These are phyloP conservation scores for Formicarius rufipectus DNA, from an alignment of 2,113 vertebrate species.

Conservation along the genomic window DNA sequence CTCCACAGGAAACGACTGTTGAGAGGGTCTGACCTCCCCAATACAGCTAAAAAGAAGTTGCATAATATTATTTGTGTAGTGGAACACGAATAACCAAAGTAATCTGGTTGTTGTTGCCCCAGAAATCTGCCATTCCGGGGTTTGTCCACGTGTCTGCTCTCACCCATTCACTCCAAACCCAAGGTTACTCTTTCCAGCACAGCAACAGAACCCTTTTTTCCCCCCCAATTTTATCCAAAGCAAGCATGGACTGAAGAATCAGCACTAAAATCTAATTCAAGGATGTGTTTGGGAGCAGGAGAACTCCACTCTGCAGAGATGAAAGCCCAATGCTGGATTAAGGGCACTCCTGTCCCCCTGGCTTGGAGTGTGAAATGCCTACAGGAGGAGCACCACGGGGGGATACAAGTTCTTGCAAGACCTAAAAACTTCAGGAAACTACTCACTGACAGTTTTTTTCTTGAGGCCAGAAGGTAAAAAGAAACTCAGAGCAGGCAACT, in stretches of 20 bases:
- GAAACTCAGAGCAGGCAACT: not conserved
- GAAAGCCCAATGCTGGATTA: not conserved
- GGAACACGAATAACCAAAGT: not conserved
- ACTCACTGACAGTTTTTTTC: not conserved
- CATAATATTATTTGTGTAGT: not conserved
- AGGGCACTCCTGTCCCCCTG: not conserved
- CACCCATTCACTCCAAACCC: not conserved
- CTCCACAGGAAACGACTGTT: not conserved
- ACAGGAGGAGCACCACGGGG: not conserved
- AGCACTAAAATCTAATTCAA: not conserved
- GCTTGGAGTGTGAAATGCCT: not conserved
- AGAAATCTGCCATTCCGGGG: not conserved
- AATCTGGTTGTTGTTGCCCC: not conserved
- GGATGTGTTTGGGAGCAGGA: not conserved
- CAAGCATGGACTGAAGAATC: not conserved
- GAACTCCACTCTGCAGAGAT: not conserved
- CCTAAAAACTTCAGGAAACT: not conserved
- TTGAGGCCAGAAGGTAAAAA: not conserved
- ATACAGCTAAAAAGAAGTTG: not conserved
- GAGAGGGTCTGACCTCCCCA: not conserved
- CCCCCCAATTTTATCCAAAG: not conserved
- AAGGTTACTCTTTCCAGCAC: not conserved
- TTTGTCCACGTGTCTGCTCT: not conserved
- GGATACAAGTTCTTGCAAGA: not conserved
- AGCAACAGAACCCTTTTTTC: not conserved